These are phyloP conservation scores for Diploptera punctata DNA, from an alignment of 2,888 invertebrate species.

Conservation along the genomic window DNA sequence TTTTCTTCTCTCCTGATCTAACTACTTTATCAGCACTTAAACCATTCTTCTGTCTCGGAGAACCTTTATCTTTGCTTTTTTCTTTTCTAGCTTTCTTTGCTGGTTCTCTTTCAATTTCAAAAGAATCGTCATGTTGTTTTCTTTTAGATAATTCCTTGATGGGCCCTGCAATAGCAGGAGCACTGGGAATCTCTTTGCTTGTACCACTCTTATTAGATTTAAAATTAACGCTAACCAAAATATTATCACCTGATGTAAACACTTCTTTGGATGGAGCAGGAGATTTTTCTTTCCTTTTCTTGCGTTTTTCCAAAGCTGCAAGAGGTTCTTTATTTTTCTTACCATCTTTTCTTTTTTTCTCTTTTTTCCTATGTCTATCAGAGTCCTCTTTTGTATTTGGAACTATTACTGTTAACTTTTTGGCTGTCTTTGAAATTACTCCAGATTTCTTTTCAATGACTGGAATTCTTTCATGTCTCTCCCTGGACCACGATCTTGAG, in stretches of 20 bases:
- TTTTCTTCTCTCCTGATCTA: slow-evolving; percentile 41
- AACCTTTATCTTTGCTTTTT: slow-evolving; percentile 53
- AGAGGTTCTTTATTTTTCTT: slow-evolving; percentile 53
- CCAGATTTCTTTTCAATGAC: slow-evolving; percentile 32
- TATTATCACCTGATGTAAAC: slow-evolving; percentile 91
- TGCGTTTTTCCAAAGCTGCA: slow-evolving; percentile 45
- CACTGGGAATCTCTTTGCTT: slow-evolving; percentile 55
- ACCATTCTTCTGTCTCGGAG: slow-evolving; percentile 32
- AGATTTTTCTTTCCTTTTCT: slow-evolving; percentile 52
- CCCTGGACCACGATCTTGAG: slow-evolving; percentile 46
- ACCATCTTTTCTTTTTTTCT: slow-evolving; percentile 50
- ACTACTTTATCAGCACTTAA: slow-evolving; percentile 28
- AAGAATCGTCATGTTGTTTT: slow-evolving; percentile 49
- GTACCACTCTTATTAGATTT: slow-evolving; percentile 37
- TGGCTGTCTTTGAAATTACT: slow-evolving; percentile 54
- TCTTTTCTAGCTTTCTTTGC: slow-evolving; percentile 52
- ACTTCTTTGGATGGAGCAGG: slow-evolving; percentile 86
- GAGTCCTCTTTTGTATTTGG: slow-evolving; percentile 61
- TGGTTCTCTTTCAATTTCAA: slow-evolving; percentile 48
- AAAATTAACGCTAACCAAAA: slow-evolving; percentile 91
- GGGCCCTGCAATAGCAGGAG: slow-evolving; percentile 44
- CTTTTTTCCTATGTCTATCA: slow-evolving; percentile 48
- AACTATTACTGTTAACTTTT: slow-evolving; percentile 65
- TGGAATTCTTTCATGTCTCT: slow-evolving; percentile 40
- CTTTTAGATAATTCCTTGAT: slow-evolving; percentile 37